Conservation (phyloP, 2,888 invertebrate genomes). For the Acanthosepion lycidas region DNA sequence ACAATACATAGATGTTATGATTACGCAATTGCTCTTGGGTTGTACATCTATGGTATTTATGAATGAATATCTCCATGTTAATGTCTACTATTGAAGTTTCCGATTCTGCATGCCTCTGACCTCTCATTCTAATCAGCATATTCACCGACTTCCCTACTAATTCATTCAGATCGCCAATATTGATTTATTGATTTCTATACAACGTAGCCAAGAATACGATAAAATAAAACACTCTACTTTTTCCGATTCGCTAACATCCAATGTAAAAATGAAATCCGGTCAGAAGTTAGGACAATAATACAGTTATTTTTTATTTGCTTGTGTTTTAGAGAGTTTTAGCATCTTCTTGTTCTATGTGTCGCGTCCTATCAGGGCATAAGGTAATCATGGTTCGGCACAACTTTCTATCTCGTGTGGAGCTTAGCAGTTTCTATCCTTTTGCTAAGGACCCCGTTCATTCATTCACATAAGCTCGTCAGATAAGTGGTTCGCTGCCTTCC, state of each 20-base stretch:
- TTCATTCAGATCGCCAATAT: background rate
- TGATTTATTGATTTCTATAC: background rate
- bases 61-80: background rate
- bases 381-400: too few relatives aligned
- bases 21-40: background rate
- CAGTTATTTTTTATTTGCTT: background rate
- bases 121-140: background rate
- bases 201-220: background rate
- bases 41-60: background rate
- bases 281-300: background rate
- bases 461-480: too few relatives aligned
- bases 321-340: background rate
- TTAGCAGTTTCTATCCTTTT: too few relatives aligned
- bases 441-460: too few relatives aligned
- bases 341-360: background rate
- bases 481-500: too few relatives aligned
- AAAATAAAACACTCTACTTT: background rate
- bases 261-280: background rate
- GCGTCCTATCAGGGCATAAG: too few relatives aligned
- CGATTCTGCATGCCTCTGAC: background rate
- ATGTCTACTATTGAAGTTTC: background rate
- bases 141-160: background rate
- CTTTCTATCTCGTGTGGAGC: too few relatives aligned
- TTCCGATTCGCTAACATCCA: background rate
- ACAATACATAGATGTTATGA: background rate